phyloP scores from a whole-genome alignment of 2,113 vertebrate species.

The Misgurnus anguillicaudatus region DNA sequence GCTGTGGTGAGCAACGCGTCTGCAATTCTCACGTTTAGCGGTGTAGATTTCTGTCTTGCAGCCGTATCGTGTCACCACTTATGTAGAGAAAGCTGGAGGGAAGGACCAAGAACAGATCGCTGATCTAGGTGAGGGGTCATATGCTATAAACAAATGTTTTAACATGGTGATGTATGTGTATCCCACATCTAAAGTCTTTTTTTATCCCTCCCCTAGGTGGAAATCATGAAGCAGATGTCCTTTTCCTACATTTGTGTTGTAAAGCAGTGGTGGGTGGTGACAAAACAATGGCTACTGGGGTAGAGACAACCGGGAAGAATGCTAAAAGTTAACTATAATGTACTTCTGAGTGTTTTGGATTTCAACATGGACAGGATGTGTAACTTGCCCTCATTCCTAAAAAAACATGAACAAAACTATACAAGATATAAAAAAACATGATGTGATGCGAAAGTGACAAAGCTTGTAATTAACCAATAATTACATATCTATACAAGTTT shows the following conservation, averaged over 20 bases:
- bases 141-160: not conserved
- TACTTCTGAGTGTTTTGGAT: too few species aligned
- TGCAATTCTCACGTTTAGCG: conserved; percentile 65
- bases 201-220: not conserved
- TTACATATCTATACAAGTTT: too few species aligned
- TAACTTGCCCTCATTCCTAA: too few species aligned
- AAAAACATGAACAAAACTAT: too few species aligned
- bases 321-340: too few species aligned
- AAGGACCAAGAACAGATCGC: not conserved
- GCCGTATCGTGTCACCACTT: conserved; percentile 66
- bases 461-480: too few species aligned
- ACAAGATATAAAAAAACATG: not conserved
- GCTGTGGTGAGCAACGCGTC: conserved; percentile 64
- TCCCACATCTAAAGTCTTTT: not conserved
- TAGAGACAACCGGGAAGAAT: too few species aligned
- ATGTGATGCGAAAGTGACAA: too few species aligned
- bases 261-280: not conserved
- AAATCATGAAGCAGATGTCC: not conserved
- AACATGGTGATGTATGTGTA: not conserved
- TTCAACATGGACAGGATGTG: not conserved
- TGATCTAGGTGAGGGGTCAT: conserved; percentile 7
- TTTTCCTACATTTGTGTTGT: not conserved
- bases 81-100: conserved; percentile 53
- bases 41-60: conserved; percentile 64
- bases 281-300: too few species aligned